Evolutionary conservation across 2,797 vertebrate species (phyloP).

Genomic region (Aphelocoma californica): DNA sequence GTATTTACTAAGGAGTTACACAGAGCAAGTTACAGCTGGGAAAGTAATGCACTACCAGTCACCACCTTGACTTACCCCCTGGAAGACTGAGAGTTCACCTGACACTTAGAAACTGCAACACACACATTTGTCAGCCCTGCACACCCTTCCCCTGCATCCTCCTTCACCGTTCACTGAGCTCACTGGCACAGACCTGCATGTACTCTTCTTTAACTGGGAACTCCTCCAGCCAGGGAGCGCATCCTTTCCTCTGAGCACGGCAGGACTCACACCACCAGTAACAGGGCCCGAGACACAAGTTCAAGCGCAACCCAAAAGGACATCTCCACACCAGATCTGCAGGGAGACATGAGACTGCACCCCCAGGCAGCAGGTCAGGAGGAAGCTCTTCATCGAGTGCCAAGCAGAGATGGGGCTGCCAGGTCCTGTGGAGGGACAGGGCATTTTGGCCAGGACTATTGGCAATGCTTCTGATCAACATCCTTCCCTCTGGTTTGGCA

Average conservation of each 20-base stretch:
- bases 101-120: background rate
- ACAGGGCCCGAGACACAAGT: background rate
- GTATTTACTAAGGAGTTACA: background rate
- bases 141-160: background rate
- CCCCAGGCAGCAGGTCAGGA: background rate
- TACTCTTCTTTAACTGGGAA: background rate
- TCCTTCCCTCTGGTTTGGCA: background rate
- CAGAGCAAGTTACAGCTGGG: constrained; percentile 35
- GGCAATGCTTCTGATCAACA: background rate
- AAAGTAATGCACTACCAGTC: constrained; percentile 26
- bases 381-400: background rate
- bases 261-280: background rate
- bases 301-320: background rate
- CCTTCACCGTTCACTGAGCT: background rate
- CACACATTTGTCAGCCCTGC: background rate
- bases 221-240: background rate
- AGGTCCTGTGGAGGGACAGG: background rate
- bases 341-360: background rate
- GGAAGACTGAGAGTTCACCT: background rate
- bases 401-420: background rate
- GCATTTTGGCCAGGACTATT: background rate
- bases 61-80: constrained; percentile 44
- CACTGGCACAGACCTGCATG: background rate
- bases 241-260: background rate
- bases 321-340: background rate